Base-by-base conservation (phyloP, 2,888 invertebrate species). In the Miltochrista miniata region DNA sequence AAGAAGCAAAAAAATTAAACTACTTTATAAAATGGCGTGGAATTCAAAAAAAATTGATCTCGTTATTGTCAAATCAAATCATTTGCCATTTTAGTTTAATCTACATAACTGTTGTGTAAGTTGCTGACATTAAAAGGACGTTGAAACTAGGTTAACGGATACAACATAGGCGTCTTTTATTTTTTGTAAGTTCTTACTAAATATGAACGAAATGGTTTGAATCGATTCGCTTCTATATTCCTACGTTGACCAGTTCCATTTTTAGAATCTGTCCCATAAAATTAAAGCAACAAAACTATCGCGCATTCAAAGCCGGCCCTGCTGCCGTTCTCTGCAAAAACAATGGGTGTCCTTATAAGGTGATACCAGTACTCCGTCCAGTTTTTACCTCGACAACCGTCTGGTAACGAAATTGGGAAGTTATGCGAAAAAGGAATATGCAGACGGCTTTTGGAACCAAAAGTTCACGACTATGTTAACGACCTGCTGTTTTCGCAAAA, bases 281-380 rank as follows among this genome's bases (percentile, higher is more conserved):
- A 36, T 39, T 9, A 46, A 31, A 47, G 33, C 13, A 48, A 45
- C 14, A 44, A 41, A 47, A 44, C 31, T 52, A 50, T 47, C 33
- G 12, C 0, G 36, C 15, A 42, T 13, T 41, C 40, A 44, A 45
- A 54, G 58, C 58, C 68, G 62, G 56, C 48, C 59, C 72, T 68
- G 75, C 30, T 47, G 51, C 61, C 48, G 58, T 56, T 51, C 41
- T 18, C 33, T 55, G 72, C 70, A 85, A 82, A 85, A 85, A 87
- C 86, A 86, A 86, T 80, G 79, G 79, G 50, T 67, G 71, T 72
- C 82, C 84, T 76, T 83, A 79, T 81, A 84, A 72, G 84, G 84
- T 66, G 70, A 65, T 64, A 55, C 64, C 65, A 63, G 67, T 65
- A 66, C 54, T 51, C 44, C 54, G 64, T 67, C 73, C 71, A 71